Conservation (phyloP, 2,113 vertebrate genomes). For the Mesitornis unicolor region DNA sequence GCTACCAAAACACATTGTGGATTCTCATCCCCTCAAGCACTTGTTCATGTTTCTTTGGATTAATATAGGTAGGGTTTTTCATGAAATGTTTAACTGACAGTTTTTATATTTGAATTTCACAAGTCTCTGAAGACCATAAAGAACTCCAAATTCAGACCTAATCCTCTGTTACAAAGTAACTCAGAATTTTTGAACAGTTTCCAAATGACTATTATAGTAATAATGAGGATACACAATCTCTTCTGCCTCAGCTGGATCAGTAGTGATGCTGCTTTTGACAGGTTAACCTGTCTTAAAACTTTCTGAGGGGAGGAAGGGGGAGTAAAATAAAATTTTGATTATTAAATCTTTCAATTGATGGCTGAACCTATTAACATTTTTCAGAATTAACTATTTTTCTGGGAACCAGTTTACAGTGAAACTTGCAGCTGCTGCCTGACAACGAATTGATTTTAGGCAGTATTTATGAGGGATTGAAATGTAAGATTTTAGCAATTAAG, state of each 20-base stretch:
- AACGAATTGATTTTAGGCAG: conserved; percentile 35
- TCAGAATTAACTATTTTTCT: conserved; percentile 44
- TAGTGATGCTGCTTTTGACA: conserved; percentile 22
- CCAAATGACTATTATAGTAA: conserved; percentile 70
- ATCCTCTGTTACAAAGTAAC: conserved; percentile 69
- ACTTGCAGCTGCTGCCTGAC: conserved; percentile 15
- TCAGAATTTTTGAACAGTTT: conserved; percentile 71
- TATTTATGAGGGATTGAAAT: conserved; percentile 15
- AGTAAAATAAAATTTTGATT: conserved; percentile 42
- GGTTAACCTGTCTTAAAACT: conserved; percentile 33
- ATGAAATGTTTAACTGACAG: conserved; percentile 72
- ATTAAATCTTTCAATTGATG: conserved; percentile 47
- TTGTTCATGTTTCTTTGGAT: conserved; percentile 71
- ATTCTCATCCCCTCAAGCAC: conserved; percentile 68
- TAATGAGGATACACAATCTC: conserved; percentile 57
- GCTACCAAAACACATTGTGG: conserved; percentile 58
- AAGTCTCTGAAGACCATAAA: conserved; percentile 70
- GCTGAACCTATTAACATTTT: conserved; percentile 38
- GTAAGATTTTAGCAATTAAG: conserved; percentile 36
- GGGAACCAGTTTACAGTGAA: neutral
- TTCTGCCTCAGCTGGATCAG: conserved; percentile 50
- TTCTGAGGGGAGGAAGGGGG: neutral
- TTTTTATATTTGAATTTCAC: conserved; percentile 78
- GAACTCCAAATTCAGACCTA: conserved; percentile 65
- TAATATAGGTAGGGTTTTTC: conserved; percentile 68